Base-by-base conservation (phyloP, 2,113 vertebrate genomes). In the Echinops telfairi region DNA sequence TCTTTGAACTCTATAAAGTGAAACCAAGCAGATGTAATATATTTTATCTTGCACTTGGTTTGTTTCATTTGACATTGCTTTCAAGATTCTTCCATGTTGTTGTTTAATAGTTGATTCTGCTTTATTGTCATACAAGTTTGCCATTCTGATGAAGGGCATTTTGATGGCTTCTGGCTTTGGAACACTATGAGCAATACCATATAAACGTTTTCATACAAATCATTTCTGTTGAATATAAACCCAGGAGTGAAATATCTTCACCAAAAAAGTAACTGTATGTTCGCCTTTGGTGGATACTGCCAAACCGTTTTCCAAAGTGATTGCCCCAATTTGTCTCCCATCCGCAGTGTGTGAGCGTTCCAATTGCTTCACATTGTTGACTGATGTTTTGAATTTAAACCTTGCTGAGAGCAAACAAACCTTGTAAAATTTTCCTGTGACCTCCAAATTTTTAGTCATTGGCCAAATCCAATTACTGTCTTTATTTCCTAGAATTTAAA, bases 401-500 rank as follows among this genome's bases (percentile, higher is more conserved):
- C 40, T 31, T 43, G 25, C 36, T 94, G 33, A 88, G 29, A 33
- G 22, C 66, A 92, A 86, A 11, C 47, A 43, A 29, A 33, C 8
- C 31, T 92, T 92, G 84, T 93, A 76, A 92, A 79, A 85, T 70
- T 68, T 75, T 3, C 47, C 43, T 57, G 2, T 84, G 43, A 79
- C 33, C 38, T 71, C 82, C 8, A 85, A 80, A 94, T 85, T 87
- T 79, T 36, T 73, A 83, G 22, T 58, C 70, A 91, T 86, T 82
- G 40, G 19, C 38, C 33, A 77, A 70, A 66, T 57, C 20, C 25
- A 91, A 84, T 87, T 85, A 58, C 33, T 36, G 43, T 90, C 31
- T 57, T 91, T 91, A 68, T 86, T 95, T 86, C 53, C 70, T 40
- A 83, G 5, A 93, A 94, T 29, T 29, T 91, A 91, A 95, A 91